A percentile compares a stretch with the other conserved stretches of the same genome.
Conservation (phyloP, 2,113 vertebrate species). For the Jacana jacana region DNA sequence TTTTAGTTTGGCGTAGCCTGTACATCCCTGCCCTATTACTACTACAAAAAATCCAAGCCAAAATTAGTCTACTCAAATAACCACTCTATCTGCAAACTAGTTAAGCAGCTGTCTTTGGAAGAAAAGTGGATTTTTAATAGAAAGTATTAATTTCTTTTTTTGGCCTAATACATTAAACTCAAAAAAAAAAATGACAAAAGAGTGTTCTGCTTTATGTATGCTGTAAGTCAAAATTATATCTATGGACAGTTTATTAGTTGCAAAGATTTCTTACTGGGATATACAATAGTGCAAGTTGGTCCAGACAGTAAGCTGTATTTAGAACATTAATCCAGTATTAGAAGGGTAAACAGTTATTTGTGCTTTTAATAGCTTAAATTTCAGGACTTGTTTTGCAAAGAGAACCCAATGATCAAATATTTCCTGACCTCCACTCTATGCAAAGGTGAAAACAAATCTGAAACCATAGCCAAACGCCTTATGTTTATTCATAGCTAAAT, state of each 20-base stretch:
- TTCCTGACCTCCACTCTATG: not conserved
- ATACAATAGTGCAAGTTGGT: not conserved
- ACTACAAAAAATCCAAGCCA: not conserved
- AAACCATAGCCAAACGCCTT: not conserved
- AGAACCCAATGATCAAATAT: not conserved
- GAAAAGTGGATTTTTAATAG: not conserved
- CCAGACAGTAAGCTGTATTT: not conserved
- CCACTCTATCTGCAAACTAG: not conserved
- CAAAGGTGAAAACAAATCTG: slow-evolving; percentile 36
- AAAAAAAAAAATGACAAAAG: not conserved
- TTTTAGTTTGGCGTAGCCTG: not conserved
- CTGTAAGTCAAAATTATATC: not conserved
- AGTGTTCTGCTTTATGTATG: not conserved
- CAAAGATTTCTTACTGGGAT: not conserved
- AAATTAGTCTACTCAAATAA: not conserved
- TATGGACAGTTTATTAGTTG: not conserved
- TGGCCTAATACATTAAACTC: not conserved
- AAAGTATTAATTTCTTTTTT: not conserved
- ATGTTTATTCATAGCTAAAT: slow-evolving; percentile 54
- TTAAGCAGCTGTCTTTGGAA: not conserved
- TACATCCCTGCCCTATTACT: not conserved
- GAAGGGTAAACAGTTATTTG: not conserved
- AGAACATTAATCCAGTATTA: not conserved
- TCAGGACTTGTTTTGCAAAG: not conserved
- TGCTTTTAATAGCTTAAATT: not conserved